These are phyloP conservation scores for Microcebus griseorufus DNA, from an alignment of 2,113 vertebrate species.

Conservation along the genomic window DNA sequence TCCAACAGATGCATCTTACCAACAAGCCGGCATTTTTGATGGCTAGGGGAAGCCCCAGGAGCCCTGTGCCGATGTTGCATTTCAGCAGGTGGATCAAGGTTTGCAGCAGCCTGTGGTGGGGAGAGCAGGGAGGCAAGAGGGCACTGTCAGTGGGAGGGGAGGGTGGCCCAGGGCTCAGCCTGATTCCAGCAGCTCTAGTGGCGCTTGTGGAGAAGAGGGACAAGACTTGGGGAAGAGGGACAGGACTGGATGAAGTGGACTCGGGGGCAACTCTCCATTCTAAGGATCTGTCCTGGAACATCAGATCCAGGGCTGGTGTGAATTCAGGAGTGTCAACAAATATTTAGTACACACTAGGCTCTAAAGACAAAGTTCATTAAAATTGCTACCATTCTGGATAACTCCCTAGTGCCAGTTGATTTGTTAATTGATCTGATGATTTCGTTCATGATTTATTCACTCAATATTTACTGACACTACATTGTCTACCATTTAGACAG, in stretches of 20 bases:
- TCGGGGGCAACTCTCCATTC: background rate
- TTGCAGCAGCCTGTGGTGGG: conserved; percentile 83
- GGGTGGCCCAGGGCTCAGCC: background rate
- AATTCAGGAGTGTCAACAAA: background rate
- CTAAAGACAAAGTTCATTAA: background rate
- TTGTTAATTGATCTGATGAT: background rate
- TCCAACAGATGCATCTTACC: conserved; percentile 78
- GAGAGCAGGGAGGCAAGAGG: background rate
- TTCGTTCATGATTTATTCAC: background rate
- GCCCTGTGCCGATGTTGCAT: conserved; percentile 90
- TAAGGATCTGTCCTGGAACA: background rate
- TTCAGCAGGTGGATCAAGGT: conserved; percentile 91
- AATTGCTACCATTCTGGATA: background rate
- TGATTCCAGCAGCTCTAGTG: background rate
- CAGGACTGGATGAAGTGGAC: background rate
- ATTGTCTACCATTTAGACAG: background rate
- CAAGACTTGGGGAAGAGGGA: background rate
- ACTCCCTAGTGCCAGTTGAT: background rate
- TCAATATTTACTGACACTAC: background rate
- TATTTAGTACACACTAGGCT: background rate
- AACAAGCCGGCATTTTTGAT: conserved; percentile 91
- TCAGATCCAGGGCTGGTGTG: background rate
- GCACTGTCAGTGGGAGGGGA: background rate
- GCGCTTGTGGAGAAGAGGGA: background rate
- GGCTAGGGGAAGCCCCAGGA: conserved; percentile 90